Conservation (phyloP, 2,797 vertebrate species). For the Peromyscus aztecus region DNA sequence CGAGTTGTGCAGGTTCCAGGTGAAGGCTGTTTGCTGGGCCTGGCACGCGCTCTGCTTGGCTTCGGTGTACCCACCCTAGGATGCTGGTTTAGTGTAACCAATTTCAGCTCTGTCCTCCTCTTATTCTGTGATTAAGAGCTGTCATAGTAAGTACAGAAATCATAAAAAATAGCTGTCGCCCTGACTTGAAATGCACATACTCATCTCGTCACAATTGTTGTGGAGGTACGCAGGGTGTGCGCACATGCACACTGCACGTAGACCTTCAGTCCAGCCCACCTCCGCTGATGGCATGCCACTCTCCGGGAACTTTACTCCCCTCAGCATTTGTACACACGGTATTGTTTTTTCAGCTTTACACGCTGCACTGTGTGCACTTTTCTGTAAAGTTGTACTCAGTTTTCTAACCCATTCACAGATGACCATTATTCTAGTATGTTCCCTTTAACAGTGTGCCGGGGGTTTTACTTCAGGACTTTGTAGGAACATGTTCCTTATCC, state of each 20-base stretch:
- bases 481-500: background rate
- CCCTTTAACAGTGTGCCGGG: background rate
- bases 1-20: background rate
- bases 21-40: background rate
- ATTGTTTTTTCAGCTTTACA: background rate
- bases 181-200: background rate
- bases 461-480: background rate
- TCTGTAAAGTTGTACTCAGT: background rate
- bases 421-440: background rate
- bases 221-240: accelerated
- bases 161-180: background rate
- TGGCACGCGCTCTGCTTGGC: background rate
- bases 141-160: background rate
- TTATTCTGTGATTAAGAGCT: background rate
- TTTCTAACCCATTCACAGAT: background rate
- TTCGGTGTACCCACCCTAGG: too few species aligned
- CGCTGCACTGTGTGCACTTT: background rate
- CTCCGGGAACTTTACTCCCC: background rate
- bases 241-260: accelerated
- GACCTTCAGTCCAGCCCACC: background rate
- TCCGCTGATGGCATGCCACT: too few species aligned
- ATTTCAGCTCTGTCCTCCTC: background rate
- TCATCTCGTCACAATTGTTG: accelerated
- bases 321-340: background rate
- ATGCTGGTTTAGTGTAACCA: background rate